Base-by-base conservation (phyloP, 2,888 invertebrate species). In the Steinernema hermaphroditum region DNA sequence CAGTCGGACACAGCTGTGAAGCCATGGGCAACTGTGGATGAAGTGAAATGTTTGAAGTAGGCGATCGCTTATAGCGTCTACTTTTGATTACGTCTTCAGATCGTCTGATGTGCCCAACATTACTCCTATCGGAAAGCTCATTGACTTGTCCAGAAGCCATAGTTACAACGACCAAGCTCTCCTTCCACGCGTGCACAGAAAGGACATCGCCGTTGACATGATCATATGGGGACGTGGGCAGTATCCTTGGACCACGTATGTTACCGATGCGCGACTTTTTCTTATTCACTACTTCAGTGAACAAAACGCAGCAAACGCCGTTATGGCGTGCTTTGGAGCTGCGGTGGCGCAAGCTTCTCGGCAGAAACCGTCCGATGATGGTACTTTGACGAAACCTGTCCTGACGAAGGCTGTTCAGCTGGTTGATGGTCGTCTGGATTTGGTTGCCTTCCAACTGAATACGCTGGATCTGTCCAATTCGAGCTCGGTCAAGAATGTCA, bases 381-480 rank as follows among this genome's bases (percentile, higher is more conserved):
- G 68, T 14, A 50, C 62, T 16, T 69, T 78, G 32, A 46, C 77
- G 41, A 73, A 75, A 16, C 84, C 84, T 22, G 68, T 84, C 0
- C 68, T 86, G n/a, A 74, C 77, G 0, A 81, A 83, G 68, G 81
- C 80, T 34, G 81, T 85, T 12, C 85, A 85, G 69, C 72, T 85
- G 32, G 80, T 83, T 12, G 78, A 84, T 70, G 86, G 86, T 4
- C 74, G 78, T 49, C 62, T 85, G 29, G 85, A 85, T 77, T 71
- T 85, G 68, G 83, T 83, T 14, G 82, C 82, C 16, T 74, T 85
- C 37, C 85, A 85, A 71, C 68, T 85, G 75, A 85, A 85, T 72
- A 84, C 81, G 8, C 70, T 84, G 44, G 86, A 91, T 92, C 49
- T 79, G 57, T 73, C 75, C 0, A 72, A 79, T 32, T 16, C 2